These are phyloP conservation scores for Scartelaos histophorus DNA, from an alignment of 2,113 vertebrate species.

Conservation along the genomic window DNA sequence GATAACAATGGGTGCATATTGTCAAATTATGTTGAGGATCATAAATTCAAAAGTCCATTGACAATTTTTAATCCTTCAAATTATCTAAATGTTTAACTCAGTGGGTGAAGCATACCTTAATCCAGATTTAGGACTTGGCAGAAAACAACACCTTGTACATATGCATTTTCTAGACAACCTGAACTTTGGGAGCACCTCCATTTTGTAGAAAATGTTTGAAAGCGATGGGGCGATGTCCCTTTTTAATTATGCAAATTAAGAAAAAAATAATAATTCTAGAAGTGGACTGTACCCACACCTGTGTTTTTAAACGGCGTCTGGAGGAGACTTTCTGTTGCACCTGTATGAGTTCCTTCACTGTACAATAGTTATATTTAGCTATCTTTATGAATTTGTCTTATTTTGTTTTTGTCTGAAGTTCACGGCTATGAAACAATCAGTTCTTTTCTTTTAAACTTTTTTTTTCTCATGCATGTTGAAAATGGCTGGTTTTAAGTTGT, in stretches of 20 bases:
- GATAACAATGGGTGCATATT: not conserved
- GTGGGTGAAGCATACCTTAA: constrained; percentile 23
- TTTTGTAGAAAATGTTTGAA: constrained; percentile 75
- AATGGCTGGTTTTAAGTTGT: constrained; percentile 80
- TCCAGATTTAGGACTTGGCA: constrained; percentile 51
- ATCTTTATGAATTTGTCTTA: constrained; percentile 74
- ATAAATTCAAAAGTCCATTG: not conserved
- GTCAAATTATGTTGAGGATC: not conserved
- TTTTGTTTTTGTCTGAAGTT: constrained; percentile 81
- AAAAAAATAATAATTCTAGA: constrained; percentile 48
- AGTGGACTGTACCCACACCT: constrained; percentile 45
- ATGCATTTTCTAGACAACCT: constrained; percentile 76
- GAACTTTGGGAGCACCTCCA: constrained; percentile 69
- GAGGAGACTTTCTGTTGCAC: constrained; percentile 56
- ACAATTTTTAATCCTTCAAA: not conserved
- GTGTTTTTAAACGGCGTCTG: constrained; percentile 38
- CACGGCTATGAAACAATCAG: constrained; percentile 81
- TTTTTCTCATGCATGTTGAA: constrained; percentile 89
- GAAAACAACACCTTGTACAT: constrained; percentile 73
- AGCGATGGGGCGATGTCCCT: constrained; percentile 66
- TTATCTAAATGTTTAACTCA: not conserved
- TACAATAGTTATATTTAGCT: constrained; percentile 80
- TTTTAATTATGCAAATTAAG: constrained; percentile 78
- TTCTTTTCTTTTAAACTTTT: constrained; percentile 58
- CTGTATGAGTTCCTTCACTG: constrained; percentile 53